Evolutionary conservation across 2,888 invertebrate species (phyloP), one percentile per base, ranked within the genome.

Genomic region (Galeopsomyia nigrocyanea): DNA sequence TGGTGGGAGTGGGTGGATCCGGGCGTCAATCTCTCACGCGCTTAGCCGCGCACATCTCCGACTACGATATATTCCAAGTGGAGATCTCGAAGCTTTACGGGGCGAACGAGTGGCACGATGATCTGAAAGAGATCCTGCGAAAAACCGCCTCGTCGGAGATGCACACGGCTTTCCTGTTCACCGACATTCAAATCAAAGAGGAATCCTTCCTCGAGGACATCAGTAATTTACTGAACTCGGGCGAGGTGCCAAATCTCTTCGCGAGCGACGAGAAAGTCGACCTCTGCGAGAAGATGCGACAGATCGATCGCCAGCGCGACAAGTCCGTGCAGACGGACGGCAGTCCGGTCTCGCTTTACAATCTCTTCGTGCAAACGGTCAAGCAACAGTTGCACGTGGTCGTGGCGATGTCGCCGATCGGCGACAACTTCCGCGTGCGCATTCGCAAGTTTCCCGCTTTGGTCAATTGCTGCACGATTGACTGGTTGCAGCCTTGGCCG

Each of bases 401-500:
- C 9, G 87, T 98, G 58, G 93, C 95, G 0, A 96, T 98, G 95
- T 96, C 95, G 17, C 97, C 93, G 0, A 96, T 96, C 76, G 97
- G 97, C 1, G 94, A 95, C 17, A 91, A 92, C 3, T 92, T 97
- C 82, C 89, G 95, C 31, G 92, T 91, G 72, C 90, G 95, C 63
- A 92, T 97, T 39, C 89, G 97, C 46, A 97, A 95, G 86, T 98
- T 97, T 84, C 97, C 97, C 0, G 93, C 97, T 0, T 90, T 98
- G 47, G 95, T 97, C 69, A 98, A 97, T 85, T 97, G 97, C 84
- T 98, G 97, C 84, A 97, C 97, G 0, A 97, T 97, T 76, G 96
- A 97, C 84, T 98, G 97, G 97, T 94, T 97, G 86, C 96, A 95
- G 89, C 90, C 95, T 57, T 98, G 98, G 98, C 98, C 98, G 0